These are phyloP conservation scores for Fopius arisanus DNA, from an alignment of 1,140 invertebrate genomes.

Conservation along the genomic window DNA sequence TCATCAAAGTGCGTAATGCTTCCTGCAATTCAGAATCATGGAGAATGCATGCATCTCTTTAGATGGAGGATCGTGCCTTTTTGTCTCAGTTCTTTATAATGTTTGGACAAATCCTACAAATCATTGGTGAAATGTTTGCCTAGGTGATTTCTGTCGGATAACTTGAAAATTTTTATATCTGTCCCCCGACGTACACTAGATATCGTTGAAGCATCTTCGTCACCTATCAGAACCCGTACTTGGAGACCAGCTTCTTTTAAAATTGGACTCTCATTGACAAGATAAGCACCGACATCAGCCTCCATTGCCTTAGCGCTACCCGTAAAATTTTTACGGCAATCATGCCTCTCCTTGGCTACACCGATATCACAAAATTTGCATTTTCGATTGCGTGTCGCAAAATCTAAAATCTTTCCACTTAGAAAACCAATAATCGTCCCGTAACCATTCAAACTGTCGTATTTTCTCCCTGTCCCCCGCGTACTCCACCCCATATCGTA, in stretches of 20 bases:
- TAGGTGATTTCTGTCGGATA: background rate
- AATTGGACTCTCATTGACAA: constrained; percentile 1
- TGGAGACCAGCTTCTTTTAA: background rate
- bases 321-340: background rate
- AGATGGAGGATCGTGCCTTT: no score
- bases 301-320: constrained; percentile 2
- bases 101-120: background rate
- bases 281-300: background rate
- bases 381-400: background rate
- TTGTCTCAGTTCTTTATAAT: background rate
- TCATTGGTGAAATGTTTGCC: background rate
- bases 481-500: no score
- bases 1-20: no score
- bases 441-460: no score
- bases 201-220: background rate
- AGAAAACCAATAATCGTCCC: no score
- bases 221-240: background rate
- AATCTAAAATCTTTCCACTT: no score
- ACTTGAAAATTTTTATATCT: background rate
- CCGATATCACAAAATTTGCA: constrained; percentile 15
- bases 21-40: no score
- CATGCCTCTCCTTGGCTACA: constrained; percentile 33
- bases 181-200: background rate
- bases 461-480: no score
- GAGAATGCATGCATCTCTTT: no score